Conservation (phyloP, 1,140 invertebrate genomes). For the Drosophila murphyi region DNA sequence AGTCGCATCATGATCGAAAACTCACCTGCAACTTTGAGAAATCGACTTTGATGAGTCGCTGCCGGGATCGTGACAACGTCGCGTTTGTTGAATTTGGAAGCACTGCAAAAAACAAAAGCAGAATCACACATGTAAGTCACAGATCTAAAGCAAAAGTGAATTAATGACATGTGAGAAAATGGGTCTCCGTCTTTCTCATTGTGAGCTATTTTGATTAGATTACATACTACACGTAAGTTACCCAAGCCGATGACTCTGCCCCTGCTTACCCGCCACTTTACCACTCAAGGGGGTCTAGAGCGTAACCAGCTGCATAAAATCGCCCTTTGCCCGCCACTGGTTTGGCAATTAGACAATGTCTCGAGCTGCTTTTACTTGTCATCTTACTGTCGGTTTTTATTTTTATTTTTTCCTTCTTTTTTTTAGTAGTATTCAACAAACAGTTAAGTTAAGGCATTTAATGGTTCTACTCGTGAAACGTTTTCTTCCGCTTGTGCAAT, state of each 20-base stretch:
- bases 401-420: constrained; percentile 28
- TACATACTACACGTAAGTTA: constrained; percentile 49
- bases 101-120: constrained; percentile 61
- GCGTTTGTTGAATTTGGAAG: constrained; percentile 74
- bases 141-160: constrained; percentile 35
- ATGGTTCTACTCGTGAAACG: constrained; percentile 61
- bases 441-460: constrained; percentile 71
- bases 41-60: constrained; percentile 89
- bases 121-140: constrained; percentile 33
- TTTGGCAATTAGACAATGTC: constrained; percentile 51
- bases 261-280: not conserved
- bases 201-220: constrained; percentile 54
- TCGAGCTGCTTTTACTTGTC: constrained; percentile 43
- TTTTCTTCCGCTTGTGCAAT: constrained; percentile 39
- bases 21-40: constrained; percentile 87
- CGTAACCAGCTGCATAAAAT: constrained; percentile 7
- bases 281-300: not conserved
- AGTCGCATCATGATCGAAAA: not conserved
- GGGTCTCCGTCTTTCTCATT: not conserved
- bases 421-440: constrained; percentile 34
- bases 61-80: constrained; percentile 75
- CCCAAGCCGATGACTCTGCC: constrained; percentile 4
- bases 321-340: constrained; percentile 23
- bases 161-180: constrained; percentile 39
- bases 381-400: constrained; percentile 35